Percentiles rank a stretch among this genome's conserved stretches.
Evolutionary conservation across 2,797 vertebrate genomes (phyloP).

Genomic region (Lagodon rhomboides): DNA sequence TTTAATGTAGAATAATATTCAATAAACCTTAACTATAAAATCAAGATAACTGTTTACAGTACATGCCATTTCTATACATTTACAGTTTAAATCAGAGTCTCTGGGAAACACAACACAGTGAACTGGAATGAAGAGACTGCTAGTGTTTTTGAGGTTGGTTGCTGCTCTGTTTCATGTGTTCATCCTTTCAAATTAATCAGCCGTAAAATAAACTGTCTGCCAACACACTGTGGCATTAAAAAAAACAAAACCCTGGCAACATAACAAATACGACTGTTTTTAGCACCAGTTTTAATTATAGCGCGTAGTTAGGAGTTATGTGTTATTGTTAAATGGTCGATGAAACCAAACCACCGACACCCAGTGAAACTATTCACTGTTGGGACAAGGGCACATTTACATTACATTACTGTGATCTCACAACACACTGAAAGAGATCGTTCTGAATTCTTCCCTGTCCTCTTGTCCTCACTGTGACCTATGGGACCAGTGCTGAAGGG

Average conservation of each 20-base stretch:
- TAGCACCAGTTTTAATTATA: slow-evolving; percentile 9
- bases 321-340: slow-evolving; percentile 15
- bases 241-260: slow-evolving; percentile 20
- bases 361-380: slow-evolving; percentile 12
- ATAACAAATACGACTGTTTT: slow-evolving; percentile 1
- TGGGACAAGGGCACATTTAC: background rate
- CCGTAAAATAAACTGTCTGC: background rate
- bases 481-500: too few relatives aligned
- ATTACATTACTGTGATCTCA: background rate
- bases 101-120: background rate
- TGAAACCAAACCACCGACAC: slow-evolving; percentile 28
- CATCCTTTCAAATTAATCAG: background rate
- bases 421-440: background rate
- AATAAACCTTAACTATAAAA: background rate
- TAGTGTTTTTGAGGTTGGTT: background rate
- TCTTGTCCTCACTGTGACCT: background rate
- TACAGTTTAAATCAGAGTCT: background rate
- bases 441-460: background rate
- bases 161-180: slow-evolving; percentile 9
- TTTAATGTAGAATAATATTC: background rate
- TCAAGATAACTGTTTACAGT: too few relatives aligned
- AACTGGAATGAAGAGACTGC: background rate
- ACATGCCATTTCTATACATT: too few relatives aligned
- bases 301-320: background rate
- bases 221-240: background rate